Evolutionary conservation across 2,888 invertebrate species (phyloP).

Genomic region (Liopterus haemorrhoidalis): DNA sequence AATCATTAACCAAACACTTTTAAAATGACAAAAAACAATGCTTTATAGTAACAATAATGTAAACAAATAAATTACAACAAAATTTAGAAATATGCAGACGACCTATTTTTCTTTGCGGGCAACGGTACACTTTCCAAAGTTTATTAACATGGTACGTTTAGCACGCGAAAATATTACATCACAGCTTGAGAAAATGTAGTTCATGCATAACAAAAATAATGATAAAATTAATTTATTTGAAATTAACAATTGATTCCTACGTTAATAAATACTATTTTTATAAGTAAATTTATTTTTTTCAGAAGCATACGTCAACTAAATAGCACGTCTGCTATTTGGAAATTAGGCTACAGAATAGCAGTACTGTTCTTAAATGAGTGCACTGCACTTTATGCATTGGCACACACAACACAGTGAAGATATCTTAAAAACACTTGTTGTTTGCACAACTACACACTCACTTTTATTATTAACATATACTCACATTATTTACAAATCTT

Average conservation of each 20-base stretch:
- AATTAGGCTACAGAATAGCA: slow-evolving; percentile 23
- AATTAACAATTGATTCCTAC: too few relatives aligned
- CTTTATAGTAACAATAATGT: too few relatives aligned
- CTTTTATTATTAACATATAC: slow-evolving; percentile 3
- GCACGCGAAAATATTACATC: slow-evolving; percentile 19
- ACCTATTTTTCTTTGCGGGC: slow-evolving; percentile 19
- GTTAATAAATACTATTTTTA: too few relatives aligned
- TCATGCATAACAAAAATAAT: slow-evolving; percentile 14
- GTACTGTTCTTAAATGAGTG: slow-evolving; percentile 23
- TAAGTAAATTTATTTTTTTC: too few relatives aligned
- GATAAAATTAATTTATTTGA: slow-evolving; percentile 13
- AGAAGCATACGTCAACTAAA: slow-evolving; percentile 22
- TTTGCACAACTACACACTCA: not conserved
- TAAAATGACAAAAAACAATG: too few relatives aligned
- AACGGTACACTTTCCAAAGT: slow-evolving; percentile 22
- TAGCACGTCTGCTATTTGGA: slow-evolving; percentile 20
- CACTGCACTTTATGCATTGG: slow-evolving; percentile 23
- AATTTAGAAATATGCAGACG: not conserved
- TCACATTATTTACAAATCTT: slow-evolving; percentile 18
- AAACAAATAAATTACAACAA: not conserved
- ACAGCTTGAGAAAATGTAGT: slow-evolving; percentile 18
- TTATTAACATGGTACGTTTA: slow-evolving; percentile 12
- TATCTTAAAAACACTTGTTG: not conserved
- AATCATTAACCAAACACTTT: not conserved
- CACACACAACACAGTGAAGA: slow-evolving; percentile 7